Base-by-base conservation (phyloP, 2,113 vertebrate genomes). In the Philantomba maxwellii region DNA sequence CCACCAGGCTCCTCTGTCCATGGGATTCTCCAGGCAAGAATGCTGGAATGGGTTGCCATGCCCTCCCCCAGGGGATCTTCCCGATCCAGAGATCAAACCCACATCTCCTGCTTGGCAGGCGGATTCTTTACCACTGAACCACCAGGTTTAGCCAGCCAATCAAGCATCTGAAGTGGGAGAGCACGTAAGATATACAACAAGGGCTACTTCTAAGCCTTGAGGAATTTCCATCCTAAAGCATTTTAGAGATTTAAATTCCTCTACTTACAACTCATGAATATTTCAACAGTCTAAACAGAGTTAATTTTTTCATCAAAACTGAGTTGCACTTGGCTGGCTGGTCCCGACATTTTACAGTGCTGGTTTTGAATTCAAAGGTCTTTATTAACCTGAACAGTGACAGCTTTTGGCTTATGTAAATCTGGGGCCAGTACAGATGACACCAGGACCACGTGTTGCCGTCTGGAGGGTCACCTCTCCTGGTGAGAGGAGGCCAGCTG, bases 221-320 rank as follows among this genome's bases (percentile, higher is more conserved):
- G 43, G 58, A 73, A 62, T 81, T 87, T 45, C 39, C 8, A 81
- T 86, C 85, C 84, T 43, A 73, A 86, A 45, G 70, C 66, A 92
- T 45, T 70, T 73, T 53, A 16, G n/a, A 89, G 33, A 89, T 86
- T 85, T 81, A 92, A 75, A 81, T 49, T 89, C 33, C 12, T 77
- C 45, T 64, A 39, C 70, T 66, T 51, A 30, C 49, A 64, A 45
- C 17, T 57, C 53, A 58, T 91, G 16, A 70, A 10, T 84, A 60
- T 90, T 97, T 96, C 47, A 89, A 30, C 45, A 85, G 6, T 49
- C 66, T 60, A 85, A 86, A 15, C 73, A 21, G 60, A 62, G 28
- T 81, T 70, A 25, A 58, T 70, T 83, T 96, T 66, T 66, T 89
- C 51, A 93, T 86, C 78, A 93, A 62, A 96, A 80, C 51, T 28